phyloP scores from a whole-genome alignment of 2,797 vertebrate species.

The Lophius americanus region DNA sequence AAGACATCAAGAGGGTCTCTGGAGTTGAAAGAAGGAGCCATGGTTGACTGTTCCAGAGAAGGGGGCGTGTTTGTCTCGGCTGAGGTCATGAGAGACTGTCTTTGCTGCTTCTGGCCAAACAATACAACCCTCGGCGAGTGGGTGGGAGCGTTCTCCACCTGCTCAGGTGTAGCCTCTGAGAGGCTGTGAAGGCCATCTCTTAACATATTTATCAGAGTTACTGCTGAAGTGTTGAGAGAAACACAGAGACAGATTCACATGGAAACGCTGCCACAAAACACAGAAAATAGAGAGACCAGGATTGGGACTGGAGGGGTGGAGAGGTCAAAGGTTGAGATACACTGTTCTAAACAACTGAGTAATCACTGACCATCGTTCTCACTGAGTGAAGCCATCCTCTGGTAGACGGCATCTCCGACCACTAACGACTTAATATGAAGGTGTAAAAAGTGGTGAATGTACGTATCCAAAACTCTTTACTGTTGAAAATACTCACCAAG shows the following conservation, averaged over 20 bases:
- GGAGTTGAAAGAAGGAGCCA: not conserved
- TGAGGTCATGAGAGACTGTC: not conserved
- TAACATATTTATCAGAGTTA: slow-evolving; percentile 45
- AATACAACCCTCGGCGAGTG: slow-evolving; percentile 46
- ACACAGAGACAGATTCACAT: not conserved
- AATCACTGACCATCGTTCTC: slow-evolving; percentile 63
- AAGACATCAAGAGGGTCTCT: slow-evolving; percentile 39
- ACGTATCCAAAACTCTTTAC: not conserved
- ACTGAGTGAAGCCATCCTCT: slow-evolving; percentile 52
- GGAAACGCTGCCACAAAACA: not conserved
- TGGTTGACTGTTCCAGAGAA: not conserved
- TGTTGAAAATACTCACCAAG: slow-evolving; percentile 7
- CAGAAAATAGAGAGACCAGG: not conserved
- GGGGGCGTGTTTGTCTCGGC: slow-evolving; percentile 1
- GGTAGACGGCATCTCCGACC: slow-evolving; percentile 61
- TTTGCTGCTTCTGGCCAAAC: not conserved
- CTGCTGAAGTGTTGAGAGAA: slow-evolving; percentile 44
- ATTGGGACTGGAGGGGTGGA: not conserved
- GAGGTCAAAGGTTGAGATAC: not conserved
- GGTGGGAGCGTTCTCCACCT: not conserved
- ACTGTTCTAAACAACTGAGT: not conserved
- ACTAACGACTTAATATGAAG: slow-evolving; percentile 61
- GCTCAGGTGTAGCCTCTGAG: slow-evolving; percentile 11
- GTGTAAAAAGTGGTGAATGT: slow-evolving; percentile 25
- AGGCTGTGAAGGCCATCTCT: slow-evolving; percentile 14